Percentiles rank a stretch among this genome's conserved stretches.
Conservation (phyloP, 1,140 invertebrate species). For the Gyrodactylus salaris region DNA sequence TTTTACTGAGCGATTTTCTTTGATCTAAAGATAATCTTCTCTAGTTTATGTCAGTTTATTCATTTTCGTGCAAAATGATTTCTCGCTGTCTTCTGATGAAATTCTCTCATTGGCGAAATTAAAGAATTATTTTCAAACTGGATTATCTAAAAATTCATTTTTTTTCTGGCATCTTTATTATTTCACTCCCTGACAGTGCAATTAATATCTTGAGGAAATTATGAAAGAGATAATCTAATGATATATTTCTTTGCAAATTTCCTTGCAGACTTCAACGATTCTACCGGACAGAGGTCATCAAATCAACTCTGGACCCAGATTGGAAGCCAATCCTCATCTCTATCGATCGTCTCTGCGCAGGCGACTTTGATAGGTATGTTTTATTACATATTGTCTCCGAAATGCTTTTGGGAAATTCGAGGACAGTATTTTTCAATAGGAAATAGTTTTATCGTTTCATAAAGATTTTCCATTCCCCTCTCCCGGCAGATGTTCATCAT, state of each 20-base stretch:
- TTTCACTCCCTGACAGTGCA: neutral
- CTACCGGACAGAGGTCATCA: constrained; percentile 1
- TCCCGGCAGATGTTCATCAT: neutral
- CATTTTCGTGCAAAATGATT: no score
- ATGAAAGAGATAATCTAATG: neutral
- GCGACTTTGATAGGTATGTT: neutral
- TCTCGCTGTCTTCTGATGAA: neutral
- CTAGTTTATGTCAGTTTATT: no score
- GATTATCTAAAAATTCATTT: neutral
- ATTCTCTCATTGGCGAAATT: neutral
- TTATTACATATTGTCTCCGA: no score
- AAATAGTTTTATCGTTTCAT: no score
- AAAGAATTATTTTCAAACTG: neutral
- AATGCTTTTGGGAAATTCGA: no score
- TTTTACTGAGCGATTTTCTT: no score
- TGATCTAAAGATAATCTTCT: no score
- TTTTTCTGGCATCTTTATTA: neutral
- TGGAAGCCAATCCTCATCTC: constrained; percentile 1
- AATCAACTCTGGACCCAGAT: constrained; percentile 1
- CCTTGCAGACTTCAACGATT: neutral
- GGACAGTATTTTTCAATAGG: no score
- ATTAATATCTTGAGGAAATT: neutral
- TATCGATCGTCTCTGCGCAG: neutral
- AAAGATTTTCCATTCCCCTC: no score
- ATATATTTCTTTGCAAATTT: neutral